Evolutionary conservation across 1,140 invertebrate species (phyloP).

Genomic region (Trachymyrmex cornetzi): DNA sequence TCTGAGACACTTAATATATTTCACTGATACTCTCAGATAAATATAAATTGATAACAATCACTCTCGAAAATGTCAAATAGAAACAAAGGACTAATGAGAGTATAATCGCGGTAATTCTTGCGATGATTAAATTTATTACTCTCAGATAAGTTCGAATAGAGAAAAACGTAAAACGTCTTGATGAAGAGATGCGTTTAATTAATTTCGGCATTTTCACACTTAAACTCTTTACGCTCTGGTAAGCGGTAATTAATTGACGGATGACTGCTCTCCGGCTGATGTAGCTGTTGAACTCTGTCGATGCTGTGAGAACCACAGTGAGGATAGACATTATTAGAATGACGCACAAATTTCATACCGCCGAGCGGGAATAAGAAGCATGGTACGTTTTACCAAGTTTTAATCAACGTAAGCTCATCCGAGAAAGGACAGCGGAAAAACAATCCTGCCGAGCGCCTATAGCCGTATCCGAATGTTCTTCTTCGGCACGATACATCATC

Average conservation of each 20-base stretch:
- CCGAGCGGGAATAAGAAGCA: not conserved
- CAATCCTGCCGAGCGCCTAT: not conserved
- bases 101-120: too few relatives aligned
- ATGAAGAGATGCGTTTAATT: not conserved
- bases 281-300: constrained; percentile 3
- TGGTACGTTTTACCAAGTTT: constrained; percentile 40
- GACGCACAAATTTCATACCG: constrained; percentile 24
- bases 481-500: constrained; percentile 45
- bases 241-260: constrained; percentile 51
- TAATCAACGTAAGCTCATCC: constrained; percentile 38
- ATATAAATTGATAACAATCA: too few relatives aligned
- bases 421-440: constrained; percentile 41
- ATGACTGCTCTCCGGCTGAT: constrained; percentile 1
- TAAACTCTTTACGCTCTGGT: not conserved
- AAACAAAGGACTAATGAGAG: too few relatives aligned
- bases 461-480: constrained; percentile 47
- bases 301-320: constrained; percentile 12
- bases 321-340: constrained; percentile 24
- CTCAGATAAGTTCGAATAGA: not conserved
- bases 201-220: constrained; percentile 4
- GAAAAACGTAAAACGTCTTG: not conserved
- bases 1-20: not conserved
- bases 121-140: too few relatives aligned
- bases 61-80: too few relatives aligned
- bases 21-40: constrained; percentile 13